Evolutionary conservation across 1,140 invertebrate genomes (phyloP), one percentile per base, ranked within the genome.

Genomic region (Anthonomus grandis): DNA sequence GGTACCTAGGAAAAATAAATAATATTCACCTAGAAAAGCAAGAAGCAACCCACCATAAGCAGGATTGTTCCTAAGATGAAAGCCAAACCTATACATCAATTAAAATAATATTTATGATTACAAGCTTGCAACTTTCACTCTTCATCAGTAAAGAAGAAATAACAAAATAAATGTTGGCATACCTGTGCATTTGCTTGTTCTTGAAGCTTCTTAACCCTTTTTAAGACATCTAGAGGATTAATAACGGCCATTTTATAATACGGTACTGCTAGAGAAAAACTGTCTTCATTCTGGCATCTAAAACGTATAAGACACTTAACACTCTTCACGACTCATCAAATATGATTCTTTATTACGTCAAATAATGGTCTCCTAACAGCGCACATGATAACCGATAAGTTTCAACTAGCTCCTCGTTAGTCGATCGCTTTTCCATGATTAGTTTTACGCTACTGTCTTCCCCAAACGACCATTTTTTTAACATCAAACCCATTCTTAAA

Each of bases 341-440:
- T n/a, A n/a, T n/a, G n/a, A n/a, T n/a, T n/a, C n/a, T n/a, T n/a
- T n/a, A n/a, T 59, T 77, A 85, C 76, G 75, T 76, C 19, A 85
- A 73, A 62, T 82, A 85, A 64, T 81, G 83, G 57, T 87, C 84
- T 3, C 77, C 84, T 19, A 87, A 71, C 9, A 86, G 64, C 10
- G 78, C 78, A 62, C 82, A 84, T 0, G 82, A 83, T 48, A 82
- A 78, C 56, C 76, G 73, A 56, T 82, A 82, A 3, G 83, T 68
- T 15, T 79, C 76, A 4, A 77, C 70, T 9, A 83, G 53, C 23
- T 78, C 76, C 6, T 74, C 74, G 34, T 67, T 70, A 31, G 71
- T 65, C 13, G 54, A 54, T 24, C 68, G 65, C 4, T 70, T 60
- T 21, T 65, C 70, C 13, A 64, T 66, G 23, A 41, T 60, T 41